Evolutionary conservation across 2,888 invertebrate genomes (phyloP).

Genomic region (Ashinkailepas kermadecensis): DNA sequence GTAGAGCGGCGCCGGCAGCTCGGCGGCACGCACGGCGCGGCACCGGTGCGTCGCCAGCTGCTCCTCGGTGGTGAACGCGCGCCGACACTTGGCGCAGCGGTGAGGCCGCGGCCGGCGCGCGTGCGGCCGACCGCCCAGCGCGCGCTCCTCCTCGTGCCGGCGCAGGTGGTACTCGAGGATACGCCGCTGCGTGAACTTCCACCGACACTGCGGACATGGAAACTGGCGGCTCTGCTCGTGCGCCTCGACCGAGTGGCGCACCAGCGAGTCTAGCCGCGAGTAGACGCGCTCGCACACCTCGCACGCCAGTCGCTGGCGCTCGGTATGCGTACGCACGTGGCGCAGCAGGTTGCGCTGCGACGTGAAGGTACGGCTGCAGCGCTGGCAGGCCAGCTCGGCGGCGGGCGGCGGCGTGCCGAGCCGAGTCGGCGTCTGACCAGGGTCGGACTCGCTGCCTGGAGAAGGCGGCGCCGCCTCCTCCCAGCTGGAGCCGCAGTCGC

Average conservation of each 20-base stretch:
- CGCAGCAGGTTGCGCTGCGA: background rate
- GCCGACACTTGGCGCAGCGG: background rate
- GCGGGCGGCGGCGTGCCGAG: background rate
- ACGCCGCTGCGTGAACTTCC: background rate
- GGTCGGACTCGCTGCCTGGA: too few species aligned
- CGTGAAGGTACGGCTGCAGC: background rate
- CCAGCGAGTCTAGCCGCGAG: background rate
- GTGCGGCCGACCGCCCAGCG: background rate
- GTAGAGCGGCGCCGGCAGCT: background rate
- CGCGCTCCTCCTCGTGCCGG: background rate
- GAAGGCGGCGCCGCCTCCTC: too few species aligned
- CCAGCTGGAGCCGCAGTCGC: background rate
- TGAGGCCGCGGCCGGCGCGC: background rate
- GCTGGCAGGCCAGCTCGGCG: background rate
- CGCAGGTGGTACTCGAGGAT: conserved; percentile 4
- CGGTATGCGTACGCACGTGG: background rate
- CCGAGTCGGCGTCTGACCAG: too few species aligned
- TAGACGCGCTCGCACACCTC: conserved; percentile 14
- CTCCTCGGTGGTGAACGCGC: background rate
- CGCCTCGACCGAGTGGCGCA: background rate
- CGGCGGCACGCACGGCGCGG: background rate
- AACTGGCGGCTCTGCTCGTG: background rate
- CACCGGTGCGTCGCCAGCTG: background rate
- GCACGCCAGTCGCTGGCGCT: background rate
- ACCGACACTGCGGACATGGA: background rate